Base-by-base conservation (phyloP, 2,888 invertebrate species). In the Hartigia nigra region DNA sequence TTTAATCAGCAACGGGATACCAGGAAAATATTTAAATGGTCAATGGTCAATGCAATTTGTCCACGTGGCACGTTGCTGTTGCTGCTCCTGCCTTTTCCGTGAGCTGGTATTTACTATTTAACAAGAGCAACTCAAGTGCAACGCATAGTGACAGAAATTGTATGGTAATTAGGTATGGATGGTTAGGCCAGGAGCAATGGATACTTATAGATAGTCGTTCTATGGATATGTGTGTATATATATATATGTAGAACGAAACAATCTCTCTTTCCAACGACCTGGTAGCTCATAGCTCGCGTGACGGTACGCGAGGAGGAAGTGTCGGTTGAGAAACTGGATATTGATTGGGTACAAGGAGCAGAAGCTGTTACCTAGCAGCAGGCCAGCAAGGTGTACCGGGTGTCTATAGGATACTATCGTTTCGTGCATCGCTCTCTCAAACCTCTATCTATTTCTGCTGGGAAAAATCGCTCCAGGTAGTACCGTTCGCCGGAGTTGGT, bases 81-180 rank as follows among this genome's bases (percentile, higher is more conserved):
- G 77, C 72, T 79, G 37, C 79, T 76, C 72, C 74, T 55, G 31
- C 69, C 74, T 77, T 79, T 80, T 83, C 83, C 80, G 69, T 74
- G 79, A 76, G 79, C 81, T 80, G 81, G 78, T 34, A 23, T 34
- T 74, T 72, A 76, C 77, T 35, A 69, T 77, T 70, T 74, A 72
- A 31, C 76, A 74, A 74, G 76, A 74, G 23, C 77, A 35, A 31
- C 23, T 31, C 75, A 78, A 78, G 14, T 79, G 85, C 84, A 83
- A 55, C 23, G 23, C 55, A 2, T 9, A 55, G 84, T 86, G 87
- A 88, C 86, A 86, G 88, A 88, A 88, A 88, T 88, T 88, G 88
- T 88, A 88, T 88, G 89, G 84, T 89, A 88, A 88, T 88, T 87
- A 86, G 84, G 84, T 83, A 82, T 14, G n/a, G 37, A 39, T 70